These are phyloP conservation scores for Leucopternis melanops DNA, from an alignment of 2,113 vertebrate species.

Conservation along the genomic window DNA sequence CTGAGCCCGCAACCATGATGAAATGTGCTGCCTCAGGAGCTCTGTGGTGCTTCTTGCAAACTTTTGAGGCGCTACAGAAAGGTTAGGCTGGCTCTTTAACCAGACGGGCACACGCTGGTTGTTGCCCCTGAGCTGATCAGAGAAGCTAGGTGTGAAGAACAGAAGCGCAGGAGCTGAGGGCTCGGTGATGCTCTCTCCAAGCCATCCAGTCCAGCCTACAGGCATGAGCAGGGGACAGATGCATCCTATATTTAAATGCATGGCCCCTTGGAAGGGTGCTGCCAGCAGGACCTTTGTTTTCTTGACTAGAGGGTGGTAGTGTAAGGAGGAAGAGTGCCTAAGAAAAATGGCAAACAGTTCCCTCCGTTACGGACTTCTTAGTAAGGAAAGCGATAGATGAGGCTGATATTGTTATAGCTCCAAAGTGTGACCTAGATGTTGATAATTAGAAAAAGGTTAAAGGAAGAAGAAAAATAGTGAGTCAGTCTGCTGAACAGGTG, in stretches of 20 bases:
- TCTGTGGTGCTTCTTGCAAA: neutral
- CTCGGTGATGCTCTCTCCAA: neutral
- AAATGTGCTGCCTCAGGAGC: neutral
- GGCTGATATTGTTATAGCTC: neutral
- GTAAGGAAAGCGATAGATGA: neutral
- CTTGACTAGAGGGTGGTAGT: neutral
- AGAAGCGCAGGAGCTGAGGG: neutral
- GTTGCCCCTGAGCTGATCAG: neutral
- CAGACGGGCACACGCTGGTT: neutral
- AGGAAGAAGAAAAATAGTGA: neutral
- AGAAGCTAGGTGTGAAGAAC: neutral
- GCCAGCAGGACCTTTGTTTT: neutral
- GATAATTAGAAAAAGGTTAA: neutral
- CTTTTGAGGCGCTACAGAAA: neutral
- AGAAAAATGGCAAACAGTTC: neutral
- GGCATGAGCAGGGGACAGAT: neutral
- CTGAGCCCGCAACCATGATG: fast-evolving
- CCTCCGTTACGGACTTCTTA: neutral
- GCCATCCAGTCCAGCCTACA: neutral
- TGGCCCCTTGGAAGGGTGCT: neutral
- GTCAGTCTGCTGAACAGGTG: neutral
- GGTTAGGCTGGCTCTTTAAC: neutral
- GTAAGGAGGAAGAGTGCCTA: neutral
- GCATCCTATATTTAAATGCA: neutral
- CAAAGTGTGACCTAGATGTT: neutral